Conservation (phyloP, 2,888 invertebrate species). For the Encarsia formosa region DNA sequence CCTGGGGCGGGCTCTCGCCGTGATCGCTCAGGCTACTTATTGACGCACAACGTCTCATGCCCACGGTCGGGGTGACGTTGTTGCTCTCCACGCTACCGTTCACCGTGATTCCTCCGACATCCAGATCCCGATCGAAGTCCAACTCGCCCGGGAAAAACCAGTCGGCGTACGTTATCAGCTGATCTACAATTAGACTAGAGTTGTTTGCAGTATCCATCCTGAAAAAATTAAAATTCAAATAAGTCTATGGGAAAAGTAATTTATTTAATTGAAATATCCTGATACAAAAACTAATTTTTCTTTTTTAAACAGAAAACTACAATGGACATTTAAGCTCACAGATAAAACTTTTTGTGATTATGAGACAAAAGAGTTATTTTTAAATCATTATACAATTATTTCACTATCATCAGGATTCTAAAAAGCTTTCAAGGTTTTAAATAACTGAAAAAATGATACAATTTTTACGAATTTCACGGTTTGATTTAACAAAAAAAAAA, state of each 20-base stretch:
- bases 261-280: neutral
- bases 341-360: too few species aligned
- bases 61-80: constrained; percentile 21
- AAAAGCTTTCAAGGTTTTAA: too few species aligned
- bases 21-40: constrained; percentile 66
- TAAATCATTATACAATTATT: too few species aligned
- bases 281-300: too few species aligned
- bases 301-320: too few species aligned
- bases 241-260: neutral
- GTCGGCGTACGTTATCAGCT: constrained; percentile 74
- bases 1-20: constrained; percentile 65
- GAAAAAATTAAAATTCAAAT: constrained; percentile 28
- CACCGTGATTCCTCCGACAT: constrained; percentile 36
- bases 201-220: constrained; percentile 78
- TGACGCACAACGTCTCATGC: constrained; percentile 58
- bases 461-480: too few species aligned
- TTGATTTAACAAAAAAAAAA: too few species aligned
- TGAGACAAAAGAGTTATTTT: too few species aligned
- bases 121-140: constrained; percentile 61
- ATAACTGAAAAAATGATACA: too few species aligned
- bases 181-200: constrained; percentile 80
- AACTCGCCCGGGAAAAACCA: constrained; percentile 79
- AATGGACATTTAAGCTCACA: too few species aligned
- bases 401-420: too few species aligned
- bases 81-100: constrained; percentile 42